Percentiles rank a stretch among this genome's conserved stretches.
These are phyloP conservation scores for Limnephilus rhombicus DNA, from an alignment of 2,888 invertebrate species.

Conservation along the genomic window DNA sequence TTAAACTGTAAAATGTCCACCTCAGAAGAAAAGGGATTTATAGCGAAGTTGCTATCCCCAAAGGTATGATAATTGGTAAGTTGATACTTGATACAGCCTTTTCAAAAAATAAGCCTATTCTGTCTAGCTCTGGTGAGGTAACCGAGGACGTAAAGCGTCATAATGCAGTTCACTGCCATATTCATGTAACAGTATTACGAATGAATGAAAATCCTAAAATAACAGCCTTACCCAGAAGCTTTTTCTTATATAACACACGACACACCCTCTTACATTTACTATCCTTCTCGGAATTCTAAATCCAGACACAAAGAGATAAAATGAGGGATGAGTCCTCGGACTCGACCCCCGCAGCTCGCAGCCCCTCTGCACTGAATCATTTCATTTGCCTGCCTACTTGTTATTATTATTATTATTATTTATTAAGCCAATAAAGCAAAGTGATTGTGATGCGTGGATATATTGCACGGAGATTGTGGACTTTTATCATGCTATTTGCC, in stretches of 20 bases:
- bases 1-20: too few species aligned
- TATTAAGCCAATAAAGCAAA: not conserved
- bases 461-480: not conserved
- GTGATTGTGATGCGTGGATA: not conserved
- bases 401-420: not conserved
- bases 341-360: not conserved
- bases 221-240: not conserved
- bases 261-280: not conserved
- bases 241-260: not conserved
- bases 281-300: conserved; percentile 13
- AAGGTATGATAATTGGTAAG: too few species aligned
- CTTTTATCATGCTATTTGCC: not conserved
- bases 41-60: too few species aligned
- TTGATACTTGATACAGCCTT: too few species aligned
- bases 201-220: not conserved
- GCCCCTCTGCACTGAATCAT: not conserved
- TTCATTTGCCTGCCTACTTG: not conserved
- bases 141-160: too few species aligned
- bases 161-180: too few species aligned
- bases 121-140: too few species aligned
- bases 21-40: too few species aligned
- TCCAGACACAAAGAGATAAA: conserved; percentile 20
- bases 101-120: too few species aligned
- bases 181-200: not conserved
- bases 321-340: conserved; percentile 19